phyloP scores from a whole-genome alignment of 2,888 invertebrate genomes.

The Neoitamus cyanurus region DNA sequence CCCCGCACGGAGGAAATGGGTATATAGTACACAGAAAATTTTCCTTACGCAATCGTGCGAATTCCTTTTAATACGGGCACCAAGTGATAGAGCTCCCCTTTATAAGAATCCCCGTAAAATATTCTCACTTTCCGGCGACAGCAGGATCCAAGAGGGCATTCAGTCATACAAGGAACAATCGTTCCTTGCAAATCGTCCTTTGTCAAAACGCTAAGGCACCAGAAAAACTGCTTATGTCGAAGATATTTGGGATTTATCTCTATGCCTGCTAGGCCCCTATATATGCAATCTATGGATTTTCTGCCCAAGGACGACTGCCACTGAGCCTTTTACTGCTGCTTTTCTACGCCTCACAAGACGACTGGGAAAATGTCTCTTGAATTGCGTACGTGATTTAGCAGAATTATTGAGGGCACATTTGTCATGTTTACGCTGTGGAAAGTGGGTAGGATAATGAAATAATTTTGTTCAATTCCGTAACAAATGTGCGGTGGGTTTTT shows the following conservation, averaged over 20 bases:
- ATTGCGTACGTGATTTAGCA: not conserved
- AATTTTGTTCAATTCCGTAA: not conserved
- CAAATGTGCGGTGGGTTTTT: not conserved
- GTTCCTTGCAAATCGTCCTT: not conserved
- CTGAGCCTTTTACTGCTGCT: not conserved
- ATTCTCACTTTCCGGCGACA: conserved; percentile 1
- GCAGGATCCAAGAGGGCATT: not conserved
- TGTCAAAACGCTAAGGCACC: not conserved
- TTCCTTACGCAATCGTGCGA: not conserved
- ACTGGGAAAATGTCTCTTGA: not conserved
- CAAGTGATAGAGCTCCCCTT: not conserved
- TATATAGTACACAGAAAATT: not conserved
- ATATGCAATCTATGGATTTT: conserved; percentile 34
- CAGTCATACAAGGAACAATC: not conserved
- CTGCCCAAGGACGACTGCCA: not conserved
- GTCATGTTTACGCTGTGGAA: not conserved
- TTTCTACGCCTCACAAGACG: not conserved
- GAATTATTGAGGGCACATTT: not conserved
- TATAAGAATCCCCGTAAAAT: not conserved
- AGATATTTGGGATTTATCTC: conserved; percentile 1
- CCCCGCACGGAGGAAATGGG: not conserved
- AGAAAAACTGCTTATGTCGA: not conserved
- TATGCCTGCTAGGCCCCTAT: not conserved
- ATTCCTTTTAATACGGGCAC: not conserved
- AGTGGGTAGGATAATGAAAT: not conserved